A percentile compares a stretch with the other conserved stretches of the same genome.
These are phyloP conservation scores for Prolemur simus DNA, from an alignment of 2,113 vertebrate genomes.

Conservation along the genomic window DNA sequence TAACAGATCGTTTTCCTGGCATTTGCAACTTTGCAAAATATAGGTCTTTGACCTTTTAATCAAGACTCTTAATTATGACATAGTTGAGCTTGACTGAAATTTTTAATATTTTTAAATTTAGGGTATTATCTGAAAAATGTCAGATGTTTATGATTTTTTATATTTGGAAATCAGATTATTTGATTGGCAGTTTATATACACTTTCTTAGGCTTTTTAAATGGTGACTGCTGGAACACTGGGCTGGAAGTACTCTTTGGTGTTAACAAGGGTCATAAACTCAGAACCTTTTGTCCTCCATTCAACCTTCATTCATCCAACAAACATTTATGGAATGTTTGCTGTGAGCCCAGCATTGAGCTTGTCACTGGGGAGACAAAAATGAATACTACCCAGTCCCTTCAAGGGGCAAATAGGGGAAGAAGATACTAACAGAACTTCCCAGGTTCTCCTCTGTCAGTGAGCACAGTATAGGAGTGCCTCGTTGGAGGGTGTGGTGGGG, in stretches of 20 bases:
- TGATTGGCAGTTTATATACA: neutral
- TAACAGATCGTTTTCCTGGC: conserved; percentile 16
- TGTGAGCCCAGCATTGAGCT: neutral
- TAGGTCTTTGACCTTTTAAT: neutral
- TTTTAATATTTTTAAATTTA: conserved; percentile 15
- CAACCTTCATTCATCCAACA: neutral
- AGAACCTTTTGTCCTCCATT: neutral
- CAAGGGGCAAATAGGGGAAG: neutral
- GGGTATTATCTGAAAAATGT: conserved; percentile 2
- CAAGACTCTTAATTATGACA: conserved; percentile 14
- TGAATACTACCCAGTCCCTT: neutral
- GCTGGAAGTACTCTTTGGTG: neutral
- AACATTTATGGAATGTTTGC: conserved; percentile 15
- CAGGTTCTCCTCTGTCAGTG: neutral
- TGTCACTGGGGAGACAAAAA: neutral
- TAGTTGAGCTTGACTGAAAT: conserved; percentile 48
- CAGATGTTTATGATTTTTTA: conserved; percentile 18
- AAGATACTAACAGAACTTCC: neutral
- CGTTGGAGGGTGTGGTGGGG: neutral
- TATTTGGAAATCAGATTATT: conserved; percentile 20
- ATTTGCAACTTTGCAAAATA: conserved; percentile 25
- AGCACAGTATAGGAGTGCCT: neutral
- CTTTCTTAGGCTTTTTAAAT: neutral
- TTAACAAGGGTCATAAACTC: neutral
- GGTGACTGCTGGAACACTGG: neutral